Conservation (phyloP, 2,888 invertebrate genomes). For the Cenopis cana region DNA sequence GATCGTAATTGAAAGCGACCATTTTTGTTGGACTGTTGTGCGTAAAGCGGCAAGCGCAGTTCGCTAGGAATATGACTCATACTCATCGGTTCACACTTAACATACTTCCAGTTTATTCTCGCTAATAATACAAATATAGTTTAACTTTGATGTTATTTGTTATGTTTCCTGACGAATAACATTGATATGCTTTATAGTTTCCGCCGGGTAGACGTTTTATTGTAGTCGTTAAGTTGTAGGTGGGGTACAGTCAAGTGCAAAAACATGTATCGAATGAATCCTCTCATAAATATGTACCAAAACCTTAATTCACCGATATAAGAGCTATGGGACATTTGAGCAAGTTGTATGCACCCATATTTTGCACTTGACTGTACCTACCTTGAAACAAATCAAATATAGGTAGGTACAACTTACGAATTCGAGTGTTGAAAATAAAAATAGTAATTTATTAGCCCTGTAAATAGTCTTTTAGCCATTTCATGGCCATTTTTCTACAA, state of each 20-base stretch:
- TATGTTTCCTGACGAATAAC: not conserved
- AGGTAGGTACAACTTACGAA: too few species aligned
- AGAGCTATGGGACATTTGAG: too few species aligned
- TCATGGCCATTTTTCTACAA: not conserved
- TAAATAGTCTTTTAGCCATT: not conserved
- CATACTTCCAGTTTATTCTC: constrained; percentile 17
- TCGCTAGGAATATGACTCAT: constrained; percentile 28
- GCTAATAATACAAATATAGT: not conserved
- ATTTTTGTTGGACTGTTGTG: constrained; percentile 21
- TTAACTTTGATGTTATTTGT: not conserved
- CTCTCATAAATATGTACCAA: too few species aligned
- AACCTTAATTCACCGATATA: too few species aligned
- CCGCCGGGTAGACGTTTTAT: not conserved
- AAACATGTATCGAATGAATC: too few species aligned
- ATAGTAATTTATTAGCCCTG: not conserved
- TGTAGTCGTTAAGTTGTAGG: not conserved
- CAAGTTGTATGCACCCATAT: too few species aligned
- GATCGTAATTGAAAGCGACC: constrained; percentile 22
- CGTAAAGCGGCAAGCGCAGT: constrained; percentile 3
- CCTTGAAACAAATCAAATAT: too few species aligned
- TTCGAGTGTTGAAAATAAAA: too few species aligned
- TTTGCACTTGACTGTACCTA: too few species aligned
- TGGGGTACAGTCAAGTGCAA: too few species aligned
- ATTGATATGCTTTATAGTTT: not conserved
- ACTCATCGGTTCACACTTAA: constrained; percentile 12